phyloP scores from a whole-genome alignment of 2,113 vertebrate genomes.

The Gallinago jamesoni region DNA sequence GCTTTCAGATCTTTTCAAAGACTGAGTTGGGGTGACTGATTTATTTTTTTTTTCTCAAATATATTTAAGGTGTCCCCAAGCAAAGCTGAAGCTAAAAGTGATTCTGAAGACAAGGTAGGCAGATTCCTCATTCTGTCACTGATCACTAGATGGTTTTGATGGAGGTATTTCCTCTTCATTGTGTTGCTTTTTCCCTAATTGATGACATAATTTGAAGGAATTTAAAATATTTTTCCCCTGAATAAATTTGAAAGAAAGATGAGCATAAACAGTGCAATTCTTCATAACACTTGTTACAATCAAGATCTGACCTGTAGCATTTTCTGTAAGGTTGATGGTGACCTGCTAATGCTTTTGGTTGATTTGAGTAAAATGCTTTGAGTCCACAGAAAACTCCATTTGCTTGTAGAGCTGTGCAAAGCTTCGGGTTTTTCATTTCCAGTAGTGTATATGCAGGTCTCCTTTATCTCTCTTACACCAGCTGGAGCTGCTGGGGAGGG shows the following conservation, averaged over 20 bases:
- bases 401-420: background rate
- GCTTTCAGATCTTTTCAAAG: background rate
- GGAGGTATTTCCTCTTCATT: background rate
- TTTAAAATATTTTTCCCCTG: background rate
- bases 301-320: background rate
- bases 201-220: background rate
- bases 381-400: background rate
- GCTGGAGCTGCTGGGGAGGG: background rate
- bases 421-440: background rate
- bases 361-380: background rate
- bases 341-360: background rate
- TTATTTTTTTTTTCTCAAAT: background rate
- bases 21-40: background rate
- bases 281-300: background rate
- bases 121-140: background rate
- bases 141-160: background rate
- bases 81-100: conserved; percentile 76
- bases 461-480: too few species aligned
- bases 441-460: background rate
- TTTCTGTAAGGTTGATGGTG: background rate
- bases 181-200: accelerated
- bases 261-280: background rate
- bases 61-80: conserved; percentile 76
- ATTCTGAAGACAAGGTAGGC: conserved; percentile 77
- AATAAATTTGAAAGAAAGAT: background rate